Evolutionary conservation across 2,113 vertebrate species (phyloP), one percentile per base, ranked within the genome.

Genomic region (Rattus rattus): DNA sequence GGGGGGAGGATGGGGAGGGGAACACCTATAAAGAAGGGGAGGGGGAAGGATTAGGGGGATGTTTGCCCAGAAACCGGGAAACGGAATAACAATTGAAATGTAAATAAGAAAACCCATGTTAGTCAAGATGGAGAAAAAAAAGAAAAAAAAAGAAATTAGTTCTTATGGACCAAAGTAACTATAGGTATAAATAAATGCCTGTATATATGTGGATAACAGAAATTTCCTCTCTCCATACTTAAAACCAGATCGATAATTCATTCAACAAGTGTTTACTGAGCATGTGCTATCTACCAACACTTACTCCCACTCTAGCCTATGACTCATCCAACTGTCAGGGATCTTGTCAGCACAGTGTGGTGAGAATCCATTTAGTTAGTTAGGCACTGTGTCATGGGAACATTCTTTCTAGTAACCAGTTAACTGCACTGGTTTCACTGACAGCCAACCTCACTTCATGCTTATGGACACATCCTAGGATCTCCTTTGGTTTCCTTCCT

Each of bases 121-220:
- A 43, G 43, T 43, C 2, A 43, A 43, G 43, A 43, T 43, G 43
- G 43, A 43, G 43, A 43, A 43, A 43, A 43, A 43, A 43, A 3
- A 3, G 3, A 43, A 43, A 43, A 43, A 43, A 43, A 43, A 3
- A 3, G 3, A 43, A 43, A 43, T 2, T 2, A 43, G 7, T 69
- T 90, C 93, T 36, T 39, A 90, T 43, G 28, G 14, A 81, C 75
- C n/a, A 75, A 80, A 94, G 75, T 36, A 94, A 92, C 85, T 3
- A 47, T 43, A 43, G 43, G 17, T 84, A 2, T 77, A 84, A 95
- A 79, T 8, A 61, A 20, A 61, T 77, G 70, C 13, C 14, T 91
- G 36, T 47, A 81, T 77, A 67, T 92, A 75, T n/a, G 63, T 91
- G 77, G 8, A 19, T 94, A 26, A 88, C 36, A 30, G 47, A 92